Evolutionary conservation across 2,113 vertebrate genomes (phyloP), one percentile per base, ranked within the genome.

Genomic region (Tautogolabrus adspersus): DNA sequence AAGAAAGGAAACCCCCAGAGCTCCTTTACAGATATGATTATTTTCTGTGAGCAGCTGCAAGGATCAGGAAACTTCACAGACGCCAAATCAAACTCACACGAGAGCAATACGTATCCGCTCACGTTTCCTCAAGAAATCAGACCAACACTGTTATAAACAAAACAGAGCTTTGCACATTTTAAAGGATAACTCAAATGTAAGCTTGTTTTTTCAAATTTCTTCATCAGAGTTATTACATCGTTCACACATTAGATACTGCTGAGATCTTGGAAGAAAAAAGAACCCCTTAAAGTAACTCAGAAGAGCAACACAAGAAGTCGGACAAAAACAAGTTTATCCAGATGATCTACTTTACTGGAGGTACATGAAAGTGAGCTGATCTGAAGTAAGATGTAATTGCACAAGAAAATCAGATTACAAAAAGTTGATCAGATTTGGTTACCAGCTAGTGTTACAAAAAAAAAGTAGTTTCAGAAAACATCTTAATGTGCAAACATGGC

Each of bases 21-120:
- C 64, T 49, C 69, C 66, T 3, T 58, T 51, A 16, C 60, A 18
- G 66, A 78, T 73, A 10, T 0, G 51, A 77, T 79, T 30, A 54
- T 80, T 54, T n/a, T 77, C 7, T 61, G 4, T 0, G 13, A 77
- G 77, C 82, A 88, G 74, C 72, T 80, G 84, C 18, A 0, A 34
- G 57, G 57, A 15, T 67, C 66, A 56, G 66, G 66, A 68, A 71
- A 26, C 8, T 0, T 8, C 15, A 2, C 58, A 3, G 65, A 23
- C 0, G 77, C 71, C 60, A 77, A 79, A 75, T 26, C 44, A 30
- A 61, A 64, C 66, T 72, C 44, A 44, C 7, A 77, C 0, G n/a
- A 67, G 60, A 62, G 54, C 10, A 26, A 52, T 52, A 82, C 16
- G 22, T 13, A 61, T 66, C 37, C 34, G 16, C 21, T 23, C 18